These are phyloP conservation scores for Anguilla obscura DNA, from an alignment of 2,797 vertebrate genomes.

Conservation along the genomic window DNA sequence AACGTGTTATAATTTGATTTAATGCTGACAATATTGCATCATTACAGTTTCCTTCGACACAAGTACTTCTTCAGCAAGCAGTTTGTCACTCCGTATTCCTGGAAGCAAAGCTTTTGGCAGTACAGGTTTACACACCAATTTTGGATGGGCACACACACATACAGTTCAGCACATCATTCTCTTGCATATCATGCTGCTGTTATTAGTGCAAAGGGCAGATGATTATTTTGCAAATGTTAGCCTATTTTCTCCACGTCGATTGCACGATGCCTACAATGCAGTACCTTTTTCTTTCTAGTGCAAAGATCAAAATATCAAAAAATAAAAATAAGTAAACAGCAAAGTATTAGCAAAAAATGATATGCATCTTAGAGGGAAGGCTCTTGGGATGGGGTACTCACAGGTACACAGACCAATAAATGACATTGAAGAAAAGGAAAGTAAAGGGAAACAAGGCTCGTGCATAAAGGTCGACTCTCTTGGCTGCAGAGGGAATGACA, in stretches of 20 bases:
- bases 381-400: slow-evolving; percentile 63
- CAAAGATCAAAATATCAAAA: not conserved
- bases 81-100: not conserved
- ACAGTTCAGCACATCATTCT: slow-evolving; percentile 22
- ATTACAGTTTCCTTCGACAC: not conserved
- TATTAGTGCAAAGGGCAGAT: slow-evolving; percentile 18
- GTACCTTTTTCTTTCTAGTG: slow-evolving; percentile 16
- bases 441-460: slow-evolving; percentile 92
- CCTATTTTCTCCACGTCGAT: not conserved
- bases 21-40: not conserved
- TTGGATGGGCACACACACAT: not conserved
- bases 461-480: slow-evolving; percentile 92
- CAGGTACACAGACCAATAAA: slow-evolving; percentile 97
- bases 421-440: slow-evolving; percentile 96
- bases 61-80: slow-evolving; percentile 4
- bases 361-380: not conserved
- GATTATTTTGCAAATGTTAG: not conserved
- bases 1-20: slow-evolving; percentile 1
- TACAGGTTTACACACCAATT: not conserved
- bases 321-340: not conserved
- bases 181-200: slow-evolving; percentile 20
- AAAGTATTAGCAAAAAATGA: not conserved
- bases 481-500: slow-evolving; percentile 92
- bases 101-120: slow-evolving; percentile 7
- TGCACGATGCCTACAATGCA: slow-evolving; percentile 12